phyloP scores from a whole-genome alignment of 2,888 invertebrate species.

The Cephus rjabovi region DNA sequence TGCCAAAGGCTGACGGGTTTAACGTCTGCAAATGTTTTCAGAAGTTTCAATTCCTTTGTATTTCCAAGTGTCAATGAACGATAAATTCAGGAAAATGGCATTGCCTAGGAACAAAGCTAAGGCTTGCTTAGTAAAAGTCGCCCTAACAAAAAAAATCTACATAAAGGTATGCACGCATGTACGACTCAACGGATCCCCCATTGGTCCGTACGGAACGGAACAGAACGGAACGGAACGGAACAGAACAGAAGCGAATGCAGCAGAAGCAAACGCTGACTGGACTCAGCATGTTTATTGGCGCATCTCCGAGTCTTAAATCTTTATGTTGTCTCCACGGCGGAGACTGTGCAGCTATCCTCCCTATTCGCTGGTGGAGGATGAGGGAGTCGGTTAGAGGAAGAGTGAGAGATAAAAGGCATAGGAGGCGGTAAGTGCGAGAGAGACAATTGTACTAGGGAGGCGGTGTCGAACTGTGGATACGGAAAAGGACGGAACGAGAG shows the following conservation, averaged over 20 bases:
- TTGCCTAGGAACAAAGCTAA: not conserved
- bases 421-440: constrained; percentile 14
- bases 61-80: not conserved
- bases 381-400: constrained; percentile 32
- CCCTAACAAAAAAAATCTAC: not conserved
- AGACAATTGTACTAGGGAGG: constrained; percentile 2
- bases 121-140: not conserved
- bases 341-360: constrained; percentile 42
- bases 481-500: constrained; percentile 31
- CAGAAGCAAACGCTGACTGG: constrained; percentile 59
- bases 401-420: constrained; percentile 29
- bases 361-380: constrained; percentile 28
- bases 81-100: not conserved
- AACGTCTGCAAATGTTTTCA: not conserved
- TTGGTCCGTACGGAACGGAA: constrained; percentile 26
- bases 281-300: constrained; percentile 67
- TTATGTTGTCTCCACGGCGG: constrained; percentile 66
- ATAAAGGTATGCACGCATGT: constrained; percentile 9
- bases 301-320: constrained; percentile 66
- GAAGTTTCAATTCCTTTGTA: not conserved
- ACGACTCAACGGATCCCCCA: constrained; percentile 15
- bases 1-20: not conserved
- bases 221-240: constrained; percentile 37
- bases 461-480: constrained; percentile 18
- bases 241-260: constrained; percentile 48